These are phyloP conservation scores for Elgaria multicarinata DNA, from an alignment of 2,113 vertebrate genomes.

Conservation along the genomic window DNA sequence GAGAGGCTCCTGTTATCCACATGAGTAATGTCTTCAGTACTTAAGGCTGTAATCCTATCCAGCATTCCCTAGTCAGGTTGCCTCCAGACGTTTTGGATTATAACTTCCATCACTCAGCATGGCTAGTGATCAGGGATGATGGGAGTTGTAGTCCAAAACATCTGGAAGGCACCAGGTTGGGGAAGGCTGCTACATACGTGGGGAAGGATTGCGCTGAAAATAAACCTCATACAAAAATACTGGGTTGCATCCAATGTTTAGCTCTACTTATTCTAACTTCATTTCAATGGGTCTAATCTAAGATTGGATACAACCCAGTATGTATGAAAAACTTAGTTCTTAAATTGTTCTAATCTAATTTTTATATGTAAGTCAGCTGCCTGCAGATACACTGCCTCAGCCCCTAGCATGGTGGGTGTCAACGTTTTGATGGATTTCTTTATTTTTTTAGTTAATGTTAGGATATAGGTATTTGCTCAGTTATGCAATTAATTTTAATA, in stretches of 20 bases:
- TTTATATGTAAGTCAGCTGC: constrained; percentile 9
- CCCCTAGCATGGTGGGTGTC: background rate
- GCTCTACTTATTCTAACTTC: too few relatives aligned
- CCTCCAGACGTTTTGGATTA: too few relatives aligned
- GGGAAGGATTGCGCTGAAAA: background rate
- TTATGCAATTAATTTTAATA: background rate
- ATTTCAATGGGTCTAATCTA: too few relatives aligned
- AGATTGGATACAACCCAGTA: too few relatives aligned
- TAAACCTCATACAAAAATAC: background rate
- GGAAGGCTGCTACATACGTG: too few relatives aligned
- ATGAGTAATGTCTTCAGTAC: background rate
- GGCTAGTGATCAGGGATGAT: too few relatives aligned
- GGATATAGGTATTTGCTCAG: background rate
- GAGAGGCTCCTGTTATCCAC: background rate
- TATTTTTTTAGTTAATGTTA: background rate
- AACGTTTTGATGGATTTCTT: background rate
- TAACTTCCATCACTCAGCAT: too few relatives aligned
- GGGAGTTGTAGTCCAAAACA: too few relatives aligned
- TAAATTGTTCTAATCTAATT: constrained; percentile 1
- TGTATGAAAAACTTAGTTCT: background rate
- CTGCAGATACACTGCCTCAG: background rate
- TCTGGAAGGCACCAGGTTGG: too few relatives aligned
- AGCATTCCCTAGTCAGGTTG: background rate
- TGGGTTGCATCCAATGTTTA: background rate
- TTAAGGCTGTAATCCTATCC: background rate